Evolutionary conservation across 2,113 vertebrate species (phyloP).

Genomic region (Psophia crepitans): DNA sequence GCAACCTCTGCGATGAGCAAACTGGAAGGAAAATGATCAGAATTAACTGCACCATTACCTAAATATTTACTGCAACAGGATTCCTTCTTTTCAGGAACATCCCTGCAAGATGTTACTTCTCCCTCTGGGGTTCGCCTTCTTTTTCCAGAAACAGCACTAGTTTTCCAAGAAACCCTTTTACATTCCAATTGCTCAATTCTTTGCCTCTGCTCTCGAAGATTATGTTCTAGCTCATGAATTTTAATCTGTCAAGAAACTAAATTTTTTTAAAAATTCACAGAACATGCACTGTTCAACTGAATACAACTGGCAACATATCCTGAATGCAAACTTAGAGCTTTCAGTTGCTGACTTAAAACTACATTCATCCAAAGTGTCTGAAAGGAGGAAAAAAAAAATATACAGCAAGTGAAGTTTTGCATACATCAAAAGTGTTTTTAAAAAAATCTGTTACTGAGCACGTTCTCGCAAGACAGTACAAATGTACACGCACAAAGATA

Average conservation of each 20-base stretch:
- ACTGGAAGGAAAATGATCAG: background rate
- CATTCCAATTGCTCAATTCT: conserved; percentile 46
- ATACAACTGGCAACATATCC: background rate
- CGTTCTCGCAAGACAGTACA: background rate
- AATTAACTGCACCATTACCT: conserved; percentile 27
- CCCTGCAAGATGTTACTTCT: background rate
- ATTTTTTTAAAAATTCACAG: background rate
- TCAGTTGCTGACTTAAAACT: background rate
- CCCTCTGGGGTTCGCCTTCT: background rate
- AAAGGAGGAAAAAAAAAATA: background rate
- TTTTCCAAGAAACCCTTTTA: conserved; percentile 33
- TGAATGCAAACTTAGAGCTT: background rate
- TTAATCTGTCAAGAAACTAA: conserved; percentile 45
- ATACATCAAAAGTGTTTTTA: background rate
- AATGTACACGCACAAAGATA: background rate
- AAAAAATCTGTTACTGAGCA: background rate
- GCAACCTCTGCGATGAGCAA: background rate
- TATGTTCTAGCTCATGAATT: conserved; percentile 57
- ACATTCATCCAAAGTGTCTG: background rate
- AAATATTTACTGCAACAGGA: conserved; percentile 41
- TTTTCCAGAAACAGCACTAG: background rate
- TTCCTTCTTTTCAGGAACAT: background rate
- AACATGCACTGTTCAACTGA: background rate
- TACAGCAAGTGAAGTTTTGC: background rate
- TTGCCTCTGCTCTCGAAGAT: conserved; percentile 50